These are phyloP conservation scores for Drosophila chauvacae DNA, from an alignment of 1,140 invertebrate species.

Conservation along the genomic window DNA sequence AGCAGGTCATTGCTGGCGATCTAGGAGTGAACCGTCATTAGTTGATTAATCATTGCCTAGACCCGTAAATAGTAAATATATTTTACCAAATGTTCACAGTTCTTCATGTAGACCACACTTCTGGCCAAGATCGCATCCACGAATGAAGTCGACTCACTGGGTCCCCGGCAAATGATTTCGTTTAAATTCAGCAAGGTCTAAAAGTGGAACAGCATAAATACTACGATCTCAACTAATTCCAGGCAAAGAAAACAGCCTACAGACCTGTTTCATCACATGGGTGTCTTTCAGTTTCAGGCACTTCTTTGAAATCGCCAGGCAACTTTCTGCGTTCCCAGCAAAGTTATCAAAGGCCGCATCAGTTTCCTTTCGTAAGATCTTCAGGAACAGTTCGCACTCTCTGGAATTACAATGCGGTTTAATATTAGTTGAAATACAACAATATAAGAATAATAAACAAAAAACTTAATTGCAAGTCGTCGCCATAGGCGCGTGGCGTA, in stretches of 20 bases:
- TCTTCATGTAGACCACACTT: slow-evolving; percentile 25
- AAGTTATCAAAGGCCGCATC: slow-evolving; percentile 4
- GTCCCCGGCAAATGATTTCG: slow-evolving; percentile 45
- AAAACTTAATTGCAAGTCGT: not conserved
- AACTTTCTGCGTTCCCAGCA: not conserved
- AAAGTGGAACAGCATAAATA: not conserved
- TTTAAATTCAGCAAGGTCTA: slow-evolving; percentile 28
- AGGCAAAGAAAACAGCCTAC: not conserved
- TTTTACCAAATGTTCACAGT: slow-evolving; percentile 30
- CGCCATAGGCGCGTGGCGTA: not conserved
- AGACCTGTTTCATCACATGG: not conserved
- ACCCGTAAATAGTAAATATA: not conserved
- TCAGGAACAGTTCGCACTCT: slow-evolving; percentile 50
- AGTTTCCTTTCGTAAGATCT: slow-evolving; percentile 28
- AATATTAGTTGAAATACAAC: not conserved
- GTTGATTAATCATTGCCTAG: not conserved
- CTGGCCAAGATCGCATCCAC: slow-evolving; percentile 42
- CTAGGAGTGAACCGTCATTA: slow-evolving; percentile 11
- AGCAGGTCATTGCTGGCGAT: slow-evolving; percentile 33
- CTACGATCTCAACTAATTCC: not conserved
- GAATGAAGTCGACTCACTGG: slow-evolving; percentile 10
- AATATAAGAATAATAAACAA: not conserved
- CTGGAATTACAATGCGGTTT: slow-evolving; percentile 10
- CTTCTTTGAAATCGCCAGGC: slow-evolving; percentile 4
- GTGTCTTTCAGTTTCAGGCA: slow-evolving; percentile 11